phyloP scores from a whole-genome alignment of 2,113 vertebrate species.

The Pseudopodoces humilis region DNA sequence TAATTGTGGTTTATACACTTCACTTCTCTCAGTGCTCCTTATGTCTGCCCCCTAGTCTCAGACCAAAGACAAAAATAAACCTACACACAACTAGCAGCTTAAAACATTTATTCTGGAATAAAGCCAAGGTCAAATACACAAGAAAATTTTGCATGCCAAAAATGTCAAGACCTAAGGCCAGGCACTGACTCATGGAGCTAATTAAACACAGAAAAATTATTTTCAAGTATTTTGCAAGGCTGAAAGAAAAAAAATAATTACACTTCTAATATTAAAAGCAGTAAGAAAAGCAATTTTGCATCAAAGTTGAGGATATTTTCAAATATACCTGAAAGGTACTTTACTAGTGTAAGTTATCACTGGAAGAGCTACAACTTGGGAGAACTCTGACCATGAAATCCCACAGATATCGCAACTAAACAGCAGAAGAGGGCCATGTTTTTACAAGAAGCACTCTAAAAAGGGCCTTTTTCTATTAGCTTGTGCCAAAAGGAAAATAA shows the following conservation, averaged over 20 bases:
- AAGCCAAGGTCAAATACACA: constrained; percentile 42
- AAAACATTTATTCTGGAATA: constrained; percentile 58
- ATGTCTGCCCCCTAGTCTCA: constrained; percentile 44
- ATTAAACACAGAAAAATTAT: constrained; percentile 17
- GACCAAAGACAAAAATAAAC: background rate
- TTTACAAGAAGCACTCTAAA: background rate
- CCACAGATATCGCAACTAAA: background rate
- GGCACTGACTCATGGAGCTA: constrained; percentile 21
- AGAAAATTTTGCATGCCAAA: background rate
- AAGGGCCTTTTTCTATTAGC: background rate
- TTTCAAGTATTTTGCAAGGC: background rate
- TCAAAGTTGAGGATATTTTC: background rate
- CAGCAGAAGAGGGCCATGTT: background rate
- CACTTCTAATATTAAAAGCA: background rate
- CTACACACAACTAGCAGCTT: constrained; percentile 3
- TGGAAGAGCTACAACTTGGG: background rate
- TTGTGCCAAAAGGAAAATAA: background rate
- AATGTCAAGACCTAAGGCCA: constrained; percentile 9
- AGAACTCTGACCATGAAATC: background rate
- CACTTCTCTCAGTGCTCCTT: constrained; percentile 42
- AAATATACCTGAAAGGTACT: background rate
- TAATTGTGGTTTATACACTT: constrained; percentile 66
- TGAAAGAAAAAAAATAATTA: background rate
- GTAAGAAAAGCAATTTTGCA: background rate
- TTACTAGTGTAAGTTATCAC: background rate